These are phyloP conservation scores for Tragopan temminckii DNA, from an alignment of 2,797 vertebrate species.

Conservation along the genomic window DNA sequence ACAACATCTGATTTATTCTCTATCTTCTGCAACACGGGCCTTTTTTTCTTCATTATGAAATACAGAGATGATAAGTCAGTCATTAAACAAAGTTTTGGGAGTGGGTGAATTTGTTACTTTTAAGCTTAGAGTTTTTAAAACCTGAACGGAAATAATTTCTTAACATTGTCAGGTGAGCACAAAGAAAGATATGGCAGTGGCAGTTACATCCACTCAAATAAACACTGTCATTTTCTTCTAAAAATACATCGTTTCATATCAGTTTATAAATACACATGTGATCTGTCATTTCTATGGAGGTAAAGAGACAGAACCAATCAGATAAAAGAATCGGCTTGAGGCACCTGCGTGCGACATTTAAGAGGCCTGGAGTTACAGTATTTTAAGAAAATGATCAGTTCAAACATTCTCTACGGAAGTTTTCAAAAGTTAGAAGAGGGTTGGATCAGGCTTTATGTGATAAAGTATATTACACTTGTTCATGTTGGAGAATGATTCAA, in stretches of 20 bases:
- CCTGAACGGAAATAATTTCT: not conserved
- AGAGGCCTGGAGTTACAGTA: not conserved
- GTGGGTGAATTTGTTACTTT: not conserved
- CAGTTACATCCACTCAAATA: not conserved
- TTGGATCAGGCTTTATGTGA: not conserved
- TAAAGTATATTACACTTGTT: not conserved
- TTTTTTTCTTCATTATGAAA: not conserved
- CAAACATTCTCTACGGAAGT: not conserved
- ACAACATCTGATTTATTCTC: not conserved
- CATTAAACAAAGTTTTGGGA: not conserved
- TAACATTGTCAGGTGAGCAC: not conserved
- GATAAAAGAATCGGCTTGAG: not conserved
- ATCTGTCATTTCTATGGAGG: fast-evolving
- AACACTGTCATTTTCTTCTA: not conserved
- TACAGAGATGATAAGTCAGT: not conserved
- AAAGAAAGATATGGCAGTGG: not conserved
- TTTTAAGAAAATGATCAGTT: not conserved
- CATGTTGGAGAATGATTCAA: not conserved
- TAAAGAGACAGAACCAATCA: not conserved
- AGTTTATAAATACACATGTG: not conserved
- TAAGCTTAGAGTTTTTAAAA: not conserved
- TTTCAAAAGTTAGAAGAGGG: not conserved
- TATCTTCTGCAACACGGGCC: not conserved
- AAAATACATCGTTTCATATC: not conserved
- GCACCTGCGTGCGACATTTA: not conserved